Evolutionary conservation across 2,113 vertebrate species (phyloP), one percentile per base, ranked within the genome.

Genomic region (Forbesichthys papilliferus): DNA sequence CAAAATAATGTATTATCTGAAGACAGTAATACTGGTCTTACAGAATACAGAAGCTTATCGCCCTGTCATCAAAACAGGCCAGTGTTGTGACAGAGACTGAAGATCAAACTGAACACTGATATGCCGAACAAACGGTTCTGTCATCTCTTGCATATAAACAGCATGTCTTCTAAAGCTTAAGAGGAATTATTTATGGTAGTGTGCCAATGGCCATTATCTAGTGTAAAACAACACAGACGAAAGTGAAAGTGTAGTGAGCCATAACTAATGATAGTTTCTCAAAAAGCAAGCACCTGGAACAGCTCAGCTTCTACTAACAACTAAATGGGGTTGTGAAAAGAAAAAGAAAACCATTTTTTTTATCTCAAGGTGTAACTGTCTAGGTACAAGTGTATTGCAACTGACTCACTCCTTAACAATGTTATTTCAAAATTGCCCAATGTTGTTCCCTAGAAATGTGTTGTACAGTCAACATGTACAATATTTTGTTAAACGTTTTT

Each of bases 211-310:
- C 49, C 49, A 14, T 52, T 11, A 52, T 52, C 49, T 12, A 52
- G 49, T 52, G 49, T 12, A 9, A 51, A 4, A 60, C 27, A 34
- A 27, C 10, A 36, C 65, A n/a, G 16, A n/a, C 46, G 74, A 2
- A 10, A 47, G 16, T 16, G 61, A 48, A 74, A 34, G 20, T 62
- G 66, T 74, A 53, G 58, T 64, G 51, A 14, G 71, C 47, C 14
- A 4, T 60, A 36, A 74, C 58, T 79, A 87, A 86, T 88, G 78
- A 64, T 7, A 73, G 46, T 75, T n/a, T 48, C 34, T 64, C 58
- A 73, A 58, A 71, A 72, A 69, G 69, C 58, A 77, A 77, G 62
- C 71, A 73, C 57, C 10, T 33, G 51, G 11, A 69, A 75, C 58
- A 73, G n/a, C 71, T 75, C 48, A 53, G 51, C 68, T 80, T 47